Percentiles rank a stretch among this genome's conserved stretches.
Conservation (phyloP, 2,797 vertebrate genomes). For the Microctenopoma lineatum region DNA sequence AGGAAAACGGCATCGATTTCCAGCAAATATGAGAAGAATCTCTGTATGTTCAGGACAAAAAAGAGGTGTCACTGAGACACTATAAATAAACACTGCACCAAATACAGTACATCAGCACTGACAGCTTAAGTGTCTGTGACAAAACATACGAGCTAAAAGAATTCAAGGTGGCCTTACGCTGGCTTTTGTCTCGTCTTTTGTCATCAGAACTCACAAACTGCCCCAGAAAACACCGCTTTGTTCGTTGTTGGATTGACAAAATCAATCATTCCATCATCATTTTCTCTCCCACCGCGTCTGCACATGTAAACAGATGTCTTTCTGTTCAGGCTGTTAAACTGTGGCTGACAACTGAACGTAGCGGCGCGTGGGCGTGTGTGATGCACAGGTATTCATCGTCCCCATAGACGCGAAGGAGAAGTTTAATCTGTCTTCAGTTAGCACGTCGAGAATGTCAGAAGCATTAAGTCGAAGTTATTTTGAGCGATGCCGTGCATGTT, state of each 20-base stretch:
- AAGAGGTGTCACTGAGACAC: slow-evolving; percentile 26
- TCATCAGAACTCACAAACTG: slow-evolving; percentile 14
- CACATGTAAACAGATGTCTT: slow-evolving; percentile 10
- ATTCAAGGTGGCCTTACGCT: not conserved
- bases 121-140: slow-evolving; percentile 5
- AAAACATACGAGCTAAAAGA: slow-evolving; percentile 10
- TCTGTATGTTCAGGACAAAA: slow-evolving; percentile 31
- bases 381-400: not conserved
- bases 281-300: not conserved
- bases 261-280: slow-evolving; percentile 8
- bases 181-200: not conserved
- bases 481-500: not conserved
- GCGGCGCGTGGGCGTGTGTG: not conserved
- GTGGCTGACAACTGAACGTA: not conserved
- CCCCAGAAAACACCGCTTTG: not conserved
- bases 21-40: slow-evolving; percentile 21
- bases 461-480: not conserved
- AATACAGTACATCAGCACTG: slow-evolving; percentile 4
- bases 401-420: not conserved
- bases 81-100: slow-evolving; percentile 15
- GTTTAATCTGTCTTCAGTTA: slow-evolving; percentile 2
- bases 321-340: not conserved
- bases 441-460: not conserved
- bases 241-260: slow-evolving; percentile 12
- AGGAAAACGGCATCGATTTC: slow-evolving; percentile 46